These are phyloP conservation scores for Megamerina dolium DNA, from an alignment of 2,888 invertebrate genomes.

Conservation along the genomic window DNA sequence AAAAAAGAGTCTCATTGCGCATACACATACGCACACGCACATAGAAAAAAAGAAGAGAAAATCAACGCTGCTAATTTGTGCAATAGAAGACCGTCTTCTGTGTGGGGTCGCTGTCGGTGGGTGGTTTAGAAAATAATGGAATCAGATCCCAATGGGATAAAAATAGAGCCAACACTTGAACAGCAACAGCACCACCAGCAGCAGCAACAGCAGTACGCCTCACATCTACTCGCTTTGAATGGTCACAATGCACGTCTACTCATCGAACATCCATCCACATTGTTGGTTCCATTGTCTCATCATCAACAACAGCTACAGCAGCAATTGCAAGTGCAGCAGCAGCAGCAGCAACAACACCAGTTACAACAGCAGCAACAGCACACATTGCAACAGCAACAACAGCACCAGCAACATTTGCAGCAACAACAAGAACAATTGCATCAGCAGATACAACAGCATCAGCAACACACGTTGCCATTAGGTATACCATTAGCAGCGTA, in stretches of 20 bases:
- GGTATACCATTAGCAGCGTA: slow-evolving; percentile 28
- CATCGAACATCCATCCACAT: slow-evolving; percentile 44
- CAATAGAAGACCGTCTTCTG: too few species aligned
- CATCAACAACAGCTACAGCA: slow-evolving; percentile 35
- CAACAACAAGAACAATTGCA: slow-evolving; percentile 35
- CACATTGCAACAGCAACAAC: slow-evolving; percentile 22
- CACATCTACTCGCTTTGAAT: slow-evolving; percentile 46
- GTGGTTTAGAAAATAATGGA: slow-evolving; percentile 42
- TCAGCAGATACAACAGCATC: slow-evolving; percentile 31
- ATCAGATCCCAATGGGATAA: slow-evolving; percentile 48
- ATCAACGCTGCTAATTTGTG: too few species aligned
- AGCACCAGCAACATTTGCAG: slow-evolving; percentile 32
- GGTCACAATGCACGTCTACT: slow-evolving; percentile 46
- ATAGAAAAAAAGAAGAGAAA: too few species aligned
- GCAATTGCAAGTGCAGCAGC: slow-evolving; percentile 28
- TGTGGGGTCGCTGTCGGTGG: slow-evolving; percentile 9
- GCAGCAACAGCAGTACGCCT: slow-evolving; percentile 41
- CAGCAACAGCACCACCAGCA: slow-evolving; percentile 37
- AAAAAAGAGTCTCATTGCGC: too few species aligned
- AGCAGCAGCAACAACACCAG: slow-evolving; percentile 30
- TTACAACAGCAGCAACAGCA: slow-evolving; percentile 23
- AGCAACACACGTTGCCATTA: slow-evolving; percentile 33
- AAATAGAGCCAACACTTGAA: slow-evolving; percentile 48
- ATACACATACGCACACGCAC: too few species aligned
- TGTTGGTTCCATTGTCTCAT: slow-evolving; percentile 42